Conservation (phyloP, 1,140 invertebrate genomes). For the Halyomorpha halys region DNA sequence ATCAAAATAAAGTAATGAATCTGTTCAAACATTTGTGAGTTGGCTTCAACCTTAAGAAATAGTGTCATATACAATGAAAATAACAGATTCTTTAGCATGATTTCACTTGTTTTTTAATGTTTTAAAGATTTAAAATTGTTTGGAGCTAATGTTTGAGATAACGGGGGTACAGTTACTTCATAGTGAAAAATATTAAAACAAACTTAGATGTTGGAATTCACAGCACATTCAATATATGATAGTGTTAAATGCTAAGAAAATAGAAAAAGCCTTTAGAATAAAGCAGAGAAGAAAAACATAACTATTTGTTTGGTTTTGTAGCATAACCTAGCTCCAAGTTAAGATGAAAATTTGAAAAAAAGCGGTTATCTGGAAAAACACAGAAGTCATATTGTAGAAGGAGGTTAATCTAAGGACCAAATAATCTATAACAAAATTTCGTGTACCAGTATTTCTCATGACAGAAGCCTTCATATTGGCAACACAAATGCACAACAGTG, state of each 20-base stretch:
- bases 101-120: no score
- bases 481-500: constrained; percentile 22
- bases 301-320: constrained; percentile 16
- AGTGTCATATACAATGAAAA: neutral
- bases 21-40: neutral
- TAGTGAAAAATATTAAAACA: no score
- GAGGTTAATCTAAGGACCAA: constrained; percentile 17
- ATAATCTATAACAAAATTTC: constrained; percentile 22
- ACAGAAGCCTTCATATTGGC: constrained; percentile 25
- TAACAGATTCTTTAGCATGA: no score
- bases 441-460: constrained; percentile 24
- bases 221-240: no score
- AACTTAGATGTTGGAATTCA: no score
- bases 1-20: neutral
- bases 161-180: no score
- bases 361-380: constrained; percentile 10
- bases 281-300: neutral
- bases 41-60: constrained; percentile 16
- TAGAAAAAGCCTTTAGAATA: neutral
- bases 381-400: constrained; percentile 16
- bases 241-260: neutral
- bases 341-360: constrained; percentile 11
- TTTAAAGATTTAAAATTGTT: no score
- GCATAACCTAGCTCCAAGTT: constrained; percentile 15
- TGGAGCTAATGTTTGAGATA: no score